Conservation (phyloP, 2,888 invertebrate genomes). For the Limnephilus rhombicus region DNA sequence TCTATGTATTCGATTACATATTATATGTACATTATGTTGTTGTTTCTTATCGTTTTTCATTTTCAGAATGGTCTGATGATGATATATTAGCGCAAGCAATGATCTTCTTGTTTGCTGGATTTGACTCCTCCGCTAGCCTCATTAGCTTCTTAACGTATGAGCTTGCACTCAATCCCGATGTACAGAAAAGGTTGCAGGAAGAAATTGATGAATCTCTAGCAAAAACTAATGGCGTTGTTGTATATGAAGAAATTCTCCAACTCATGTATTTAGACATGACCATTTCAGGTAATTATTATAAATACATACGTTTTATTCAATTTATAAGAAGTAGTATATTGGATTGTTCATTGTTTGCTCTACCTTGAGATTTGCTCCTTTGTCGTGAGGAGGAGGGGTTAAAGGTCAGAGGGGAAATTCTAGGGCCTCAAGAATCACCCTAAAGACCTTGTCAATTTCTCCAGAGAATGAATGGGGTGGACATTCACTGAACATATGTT, state of each 20-base stretch:
- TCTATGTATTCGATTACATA: no score
- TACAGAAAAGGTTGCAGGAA: conserved; percentile 67
- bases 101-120: conserved; percentile 71
- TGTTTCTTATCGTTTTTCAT: background rate
- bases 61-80: conserved; percentile 67
- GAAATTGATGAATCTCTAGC: conserved; percentile 67
- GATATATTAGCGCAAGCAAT: conserved; percentile 71
- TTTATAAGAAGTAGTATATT: background rate
- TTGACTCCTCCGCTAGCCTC: conserved; percentile 69
- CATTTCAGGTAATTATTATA: conserved; percentile 64
- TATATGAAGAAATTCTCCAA: conserved; percentile 67
- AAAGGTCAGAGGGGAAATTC: no score
- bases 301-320: background rate
- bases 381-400: no score
- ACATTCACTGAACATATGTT: no score
- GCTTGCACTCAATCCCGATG: conserved; percentile 67
- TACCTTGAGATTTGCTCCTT: no score
- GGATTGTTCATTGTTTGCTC: no score
- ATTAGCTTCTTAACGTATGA: conserved; percentile 68
- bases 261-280: conserved; percentile 68
- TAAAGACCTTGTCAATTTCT: no score
- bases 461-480: no score
- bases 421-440: no score
- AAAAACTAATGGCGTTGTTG: conserved; percentile 64
- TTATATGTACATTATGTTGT: background rate